These are phyloP conservation scores for Zalophus californianus DNA, from an alignment of 2,797 vertebrate genomes.

Conservation along the genomic window DNA sequence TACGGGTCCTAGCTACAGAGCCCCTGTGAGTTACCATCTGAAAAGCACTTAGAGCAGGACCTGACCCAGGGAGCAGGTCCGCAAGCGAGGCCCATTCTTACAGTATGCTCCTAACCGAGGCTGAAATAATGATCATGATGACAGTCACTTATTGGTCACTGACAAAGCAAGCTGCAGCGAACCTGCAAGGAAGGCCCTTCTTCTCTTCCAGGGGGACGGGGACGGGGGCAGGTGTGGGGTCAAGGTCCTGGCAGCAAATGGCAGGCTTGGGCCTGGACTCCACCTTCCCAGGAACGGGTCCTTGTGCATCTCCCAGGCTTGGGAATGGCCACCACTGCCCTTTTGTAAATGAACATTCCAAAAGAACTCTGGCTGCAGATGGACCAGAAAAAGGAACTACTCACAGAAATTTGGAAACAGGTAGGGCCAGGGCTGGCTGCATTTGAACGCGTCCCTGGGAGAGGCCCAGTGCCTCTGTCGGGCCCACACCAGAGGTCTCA, in stretches of 20 bases:
- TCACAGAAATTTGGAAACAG: neutral
- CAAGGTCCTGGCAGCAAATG: neutral
- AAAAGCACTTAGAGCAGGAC: neutral
- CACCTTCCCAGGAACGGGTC: too few relatives aligned
- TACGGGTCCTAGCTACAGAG: neutral
- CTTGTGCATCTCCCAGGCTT: neutral
- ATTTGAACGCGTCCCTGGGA: rapidly evolving
- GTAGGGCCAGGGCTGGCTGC: neutral
- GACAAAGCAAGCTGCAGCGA: rapidly evolving
- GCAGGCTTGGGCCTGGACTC: neutral
- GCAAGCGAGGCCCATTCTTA: neutral
- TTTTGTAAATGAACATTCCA: neutral
- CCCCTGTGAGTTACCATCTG: neutral
- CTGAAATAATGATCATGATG: neutral
- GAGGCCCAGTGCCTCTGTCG: neutral
- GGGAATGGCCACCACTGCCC: neutral
- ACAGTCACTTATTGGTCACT: rapidly evolving
- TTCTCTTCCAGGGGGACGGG: too few relatives aligned
- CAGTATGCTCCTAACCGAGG: rapidly evolving
- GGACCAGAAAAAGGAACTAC: neutral
- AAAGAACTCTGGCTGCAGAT: neutral
- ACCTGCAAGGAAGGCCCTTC: neutral
- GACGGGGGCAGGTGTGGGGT: neutral
- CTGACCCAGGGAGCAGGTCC: neutral
- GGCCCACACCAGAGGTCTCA: neutral